Base-by-base conservation (phyloP, 2,888 invertebrate species). In the Aporophyla lueneburgensis region DNA sequence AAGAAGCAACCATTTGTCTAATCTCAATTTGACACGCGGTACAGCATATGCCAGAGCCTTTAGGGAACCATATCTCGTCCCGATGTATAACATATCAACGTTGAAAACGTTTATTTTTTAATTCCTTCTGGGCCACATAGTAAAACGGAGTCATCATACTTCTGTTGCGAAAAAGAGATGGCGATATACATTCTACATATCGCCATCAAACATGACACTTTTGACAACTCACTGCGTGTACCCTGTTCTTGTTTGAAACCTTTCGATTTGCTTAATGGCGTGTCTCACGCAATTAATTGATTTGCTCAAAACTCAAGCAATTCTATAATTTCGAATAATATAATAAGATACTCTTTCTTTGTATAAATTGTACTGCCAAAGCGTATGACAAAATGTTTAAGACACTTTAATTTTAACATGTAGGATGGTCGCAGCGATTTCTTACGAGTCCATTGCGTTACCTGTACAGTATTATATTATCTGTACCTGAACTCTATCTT, bases 221-320 rank as follows among this genome's bases (percentile, higher is more conserved):
- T 49, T 40, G 19, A 3, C 14, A n/a, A 33, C 9, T n/a, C 0
- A 24, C 16, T 65, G 46, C 10, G 24, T 19, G 40, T 46, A 54
- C 59, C 53, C 9, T 46, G 14, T 51, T 40, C 51, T 68, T 73
- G 21, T 70, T 54, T 56, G 75, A n/a, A 46, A 67, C 63, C 46
- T 54, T 68, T 74, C 0, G 33, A 76, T 74, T 74, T 71, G 74
- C 75, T 83, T 80, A 74, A 83, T 75, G 70, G 81, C 81, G 85
- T 86, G 78, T 72, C 76, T 76, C 78, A 85, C 83, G 63, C 81
- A 81, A 80, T 75, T 85, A 90, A 89, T 92, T 93, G 80, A 86
- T 92, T 93, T 95, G 96, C 96, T 96, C 96, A 96, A 95, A 81
- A 86, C 73, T 84, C 90, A 95, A 95, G 94, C 94, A 95, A 95